Evolutionary conservation across 1,140 invertebrate genomes (phyloP).

Genomic region (Drosophila repletoides): DNA sequence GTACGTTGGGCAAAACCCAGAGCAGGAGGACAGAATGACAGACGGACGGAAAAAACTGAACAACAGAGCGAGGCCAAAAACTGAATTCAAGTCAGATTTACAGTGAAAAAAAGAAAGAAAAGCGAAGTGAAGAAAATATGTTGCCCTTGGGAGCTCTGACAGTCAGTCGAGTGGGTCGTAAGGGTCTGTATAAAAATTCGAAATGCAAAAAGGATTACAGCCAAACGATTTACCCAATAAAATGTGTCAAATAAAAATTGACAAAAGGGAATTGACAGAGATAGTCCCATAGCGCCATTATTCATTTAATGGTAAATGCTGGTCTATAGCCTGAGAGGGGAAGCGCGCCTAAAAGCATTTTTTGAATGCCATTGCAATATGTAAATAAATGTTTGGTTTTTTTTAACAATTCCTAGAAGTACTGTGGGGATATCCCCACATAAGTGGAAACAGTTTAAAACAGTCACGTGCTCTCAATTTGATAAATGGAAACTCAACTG

Average conservation of each 20-base stretch:
- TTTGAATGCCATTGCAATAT: too few relatives aligned
- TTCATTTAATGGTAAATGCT: slow-evolving; percentile 55
- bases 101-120: slow-evolving; percentile 10
- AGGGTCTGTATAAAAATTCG: slow-evolving; percentile 45
- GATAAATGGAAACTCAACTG: slow-evolving; percentile 49
- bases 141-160: slow-evolving; percentile 45
- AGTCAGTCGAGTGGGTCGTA: slow-evolving; percentile 18
- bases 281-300: slow-evolving; percentile 34
- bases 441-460: not conserved
- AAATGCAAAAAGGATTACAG: slow-evolving; percentile 58
- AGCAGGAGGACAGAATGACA: slow-evolving; percentile 23
- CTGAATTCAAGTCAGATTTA: slow-evolving; percentile 39
- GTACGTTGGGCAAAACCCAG: slow-evolving; percentile 29
- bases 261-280: slow-evolving; percentile 46
- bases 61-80: slow-evolving; percentile 36
- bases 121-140: slow-evolving; percentile 10
- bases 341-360: slow-evolving; percentile 6
- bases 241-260: slow-evolving; percentile 74
- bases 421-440: too few relatives aligned
- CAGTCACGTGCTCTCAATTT: slow-evolving; percentile 5
- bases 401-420: too few relatives aligned
- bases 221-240: slow-evolving; percentile 58
- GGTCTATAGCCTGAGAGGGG: not conserved
- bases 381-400: too few relatives aligned
- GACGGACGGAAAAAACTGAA: slow-evolving; percentile 22